A percentile compares a stretch with the other conserved stretches of the same genome.
These are phyloP conservation scores for Argynnis bischoffii DNA, from an alignment of 2,888 invertebrate genomes.

Conservation along the genomic window DNA sequence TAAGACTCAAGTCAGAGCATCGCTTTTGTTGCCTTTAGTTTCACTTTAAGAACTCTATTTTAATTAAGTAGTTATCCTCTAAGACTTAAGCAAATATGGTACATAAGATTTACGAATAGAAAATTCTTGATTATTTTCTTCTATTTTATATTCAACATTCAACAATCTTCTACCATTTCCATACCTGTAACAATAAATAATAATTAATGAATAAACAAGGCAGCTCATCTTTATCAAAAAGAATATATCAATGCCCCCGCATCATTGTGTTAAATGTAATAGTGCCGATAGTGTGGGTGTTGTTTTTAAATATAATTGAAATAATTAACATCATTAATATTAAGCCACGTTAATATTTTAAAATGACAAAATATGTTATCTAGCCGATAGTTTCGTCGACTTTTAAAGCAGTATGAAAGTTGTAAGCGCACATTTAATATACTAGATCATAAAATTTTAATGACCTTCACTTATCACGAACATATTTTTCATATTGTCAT, in stretches of 20 bases:
- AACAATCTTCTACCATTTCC: conserved; percentile 34
- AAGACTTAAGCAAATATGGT: conserved; percentile 10
- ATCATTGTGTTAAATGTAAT: conserved; percentile 65
- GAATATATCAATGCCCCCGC: conserved; percentile 73
- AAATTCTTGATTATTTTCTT: no score
- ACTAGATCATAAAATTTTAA: no score
- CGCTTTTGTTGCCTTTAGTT: conserved; percentile 21
- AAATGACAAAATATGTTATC: neutral
- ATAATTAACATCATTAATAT: conserved; percentile 18
- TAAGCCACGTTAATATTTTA: neutral
- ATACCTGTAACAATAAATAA: conserved; percentile 75
- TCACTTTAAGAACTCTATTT: conserved; percentile 14
- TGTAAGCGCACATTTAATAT: neutral
- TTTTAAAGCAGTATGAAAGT: neutral
- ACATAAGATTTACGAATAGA: no score
- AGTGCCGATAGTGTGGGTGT: conserved; percentile 52
- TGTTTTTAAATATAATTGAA: conserved; percentile 21
- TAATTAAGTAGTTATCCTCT: conserved; percentile 18
- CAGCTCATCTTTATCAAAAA: conserved; percentile 61
- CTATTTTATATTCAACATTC: no score
- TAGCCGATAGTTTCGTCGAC: neutral
- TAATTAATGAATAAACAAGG: conserved; percentile 66
- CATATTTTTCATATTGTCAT: no score
- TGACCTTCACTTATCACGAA: no score
- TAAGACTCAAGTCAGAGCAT: conserved; percentile 42